These are phyloP conservation scores for Scaptomyza parva DNA, from an alignment of 2,888 invertebrate species.

Conservation along the genomic window DNA sequence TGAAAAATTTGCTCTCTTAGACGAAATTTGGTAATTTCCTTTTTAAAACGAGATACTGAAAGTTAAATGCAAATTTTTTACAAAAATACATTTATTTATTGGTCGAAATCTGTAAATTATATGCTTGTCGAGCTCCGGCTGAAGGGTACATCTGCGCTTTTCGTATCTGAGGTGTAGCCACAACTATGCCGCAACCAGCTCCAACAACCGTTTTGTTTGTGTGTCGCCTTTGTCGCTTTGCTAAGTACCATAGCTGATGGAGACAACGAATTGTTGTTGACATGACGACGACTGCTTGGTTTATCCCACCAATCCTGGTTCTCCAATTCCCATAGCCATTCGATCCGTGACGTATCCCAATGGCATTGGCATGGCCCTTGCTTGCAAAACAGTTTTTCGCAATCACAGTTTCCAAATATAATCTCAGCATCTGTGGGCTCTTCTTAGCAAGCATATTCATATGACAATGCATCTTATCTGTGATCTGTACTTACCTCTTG, in stretches of 20 bases:
- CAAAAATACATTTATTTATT: neutral
- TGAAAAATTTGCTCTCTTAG: neutral
- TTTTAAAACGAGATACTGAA: neutral
- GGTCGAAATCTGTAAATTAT: conserved; percentile 17
- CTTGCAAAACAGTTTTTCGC: conserved; percentile 12
- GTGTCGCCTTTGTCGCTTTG: too few species aligned
- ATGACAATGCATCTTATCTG: too few species aligned
- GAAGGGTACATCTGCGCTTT: conserved; percentile 29
- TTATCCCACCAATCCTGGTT: conserved; percentile 5
- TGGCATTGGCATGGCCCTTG: conserved; percentile 2
- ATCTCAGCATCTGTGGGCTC: conserved; percentile 70
- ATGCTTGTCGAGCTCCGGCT: conserved; percentile 7
- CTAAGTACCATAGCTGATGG: neutral
- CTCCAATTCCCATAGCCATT: conserved; percentile 73
- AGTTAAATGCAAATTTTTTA: neutral
- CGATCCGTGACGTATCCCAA: conserved; percentile 74
- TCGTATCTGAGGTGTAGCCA: conserved; percentile 22
- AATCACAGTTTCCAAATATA: conserved; percentile 64
- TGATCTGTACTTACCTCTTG: conserved; percentile 14
- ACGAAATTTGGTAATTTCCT: neutral
- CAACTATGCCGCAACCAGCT: conserved; percentile 42
- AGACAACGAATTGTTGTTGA: neutral
- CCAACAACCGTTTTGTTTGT: conserved; percentile 34
- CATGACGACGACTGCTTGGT: neutral
- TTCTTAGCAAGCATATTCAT: neutral